A percentile compares a stretch with the other conserved stretches of the same genome.
Evolutionary conservation across 2,888 invertebrate genomes (phyloP).

Genomic region (Drosophila prostipennis): DNA sequence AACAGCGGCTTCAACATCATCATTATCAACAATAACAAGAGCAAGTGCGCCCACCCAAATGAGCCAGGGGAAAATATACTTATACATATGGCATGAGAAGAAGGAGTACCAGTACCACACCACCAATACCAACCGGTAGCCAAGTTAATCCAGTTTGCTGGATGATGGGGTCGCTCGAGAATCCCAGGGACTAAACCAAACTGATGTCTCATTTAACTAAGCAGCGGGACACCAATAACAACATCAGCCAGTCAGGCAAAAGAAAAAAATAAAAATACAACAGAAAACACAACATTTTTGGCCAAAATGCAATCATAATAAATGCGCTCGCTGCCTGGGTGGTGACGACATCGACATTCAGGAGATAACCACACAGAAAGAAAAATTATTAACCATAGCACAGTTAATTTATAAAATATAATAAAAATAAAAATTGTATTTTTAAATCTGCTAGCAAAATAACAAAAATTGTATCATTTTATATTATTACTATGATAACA

Average conservation of each 20-base stretch:
- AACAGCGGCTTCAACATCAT: conserved; percentile 60
- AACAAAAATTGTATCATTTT: too few relatives aligned
- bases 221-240: conserved; percentile 59
- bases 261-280: conserved; percentile 1
- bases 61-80: conserved; percentile 5
- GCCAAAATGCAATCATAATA: conserved; percentile 77
- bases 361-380: neutral
- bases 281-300: conserved; percentile 51
- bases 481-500: neutral
- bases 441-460: too few relatives aligned
- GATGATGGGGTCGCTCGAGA: conserved; percentile 23
- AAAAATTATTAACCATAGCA: neutral
- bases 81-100: neutral
- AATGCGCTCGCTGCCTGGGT: conserved; percentile 73
- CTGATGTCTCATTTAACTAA: conserved; percentile 79
- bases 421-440: too few relatives aligned
- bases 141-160: conserved; percentile 33
- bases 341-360: conserved; percentile 46
- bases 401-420: too few relatives aligned
- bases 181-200: conserved; percentile 47
- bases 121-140: conserved; percentile 23
- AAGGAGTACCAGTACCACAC: neutral
- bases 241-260: conserved; percentile 22
- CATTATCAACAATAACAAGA: conserved; percentile 77
- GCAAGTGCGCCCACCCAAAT: conserved; percentile 53